Evolutionary conservation across 2,888 invertebrate species (phyloP).

Genomic region (Fabriciana adippe): DNA sequence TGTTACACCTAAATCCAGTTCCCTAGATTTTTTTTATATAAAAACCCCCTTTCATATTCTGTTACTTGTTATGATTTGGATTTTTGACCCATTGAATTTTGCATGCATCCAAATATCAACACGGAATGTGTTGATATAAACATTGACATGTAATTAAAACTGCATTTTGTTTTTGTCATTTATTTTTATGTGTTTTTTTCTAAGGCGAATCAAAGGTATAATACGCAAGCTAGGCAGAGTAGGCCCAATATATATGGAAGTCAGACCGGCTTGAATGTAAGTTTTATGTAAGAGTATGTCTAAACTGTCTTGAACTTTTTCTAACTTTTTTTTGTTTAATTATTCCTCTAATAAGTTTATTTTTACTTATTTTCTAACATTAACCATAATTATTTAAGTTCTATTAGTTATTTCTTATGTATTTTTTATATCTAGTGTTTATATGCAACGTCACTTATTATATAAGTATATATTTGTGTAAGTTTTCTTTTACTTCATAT

Average conservation of each 20-base stretch:
- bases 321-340: conserved; percentile 13
- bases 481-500: too few species aligned
- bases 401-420: too few species aligned
- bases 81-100: not conserved
- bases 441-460: too few species aligned
- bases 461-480: too few species aligned
- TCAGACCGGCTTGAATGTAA: conserved; percentile 70
- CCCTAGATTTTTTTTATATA: conserved; percentile 1
- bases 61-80: not conserved
- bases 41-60: not conserved
- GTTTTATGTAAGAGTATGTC: conserved; percentile 43
- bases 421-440: too few species aligned
- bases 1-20: not conserved
- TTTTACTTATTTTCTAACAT: not conserved
- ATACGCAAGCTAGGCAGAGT: conserved; percentile 64
- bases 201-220: conserved; percentile 76
- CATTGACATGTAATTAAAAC: not conserved
- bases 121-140: too few species aligned
- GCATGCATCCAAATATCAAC: too few species aligned
- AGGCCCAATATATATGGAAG: conserved; percentile 69
- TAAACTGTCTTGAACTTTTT: conserved; percentile 6
- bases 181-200: conserved; percentile 36
- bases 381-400: too few species aligned
- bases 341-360: not conserved
- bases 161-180: conserved; percentile 18